Evolutionary conservation across 1,140 invertebrate species (phyloP).

Genomic region (Andricus grossulariae): DNA sequence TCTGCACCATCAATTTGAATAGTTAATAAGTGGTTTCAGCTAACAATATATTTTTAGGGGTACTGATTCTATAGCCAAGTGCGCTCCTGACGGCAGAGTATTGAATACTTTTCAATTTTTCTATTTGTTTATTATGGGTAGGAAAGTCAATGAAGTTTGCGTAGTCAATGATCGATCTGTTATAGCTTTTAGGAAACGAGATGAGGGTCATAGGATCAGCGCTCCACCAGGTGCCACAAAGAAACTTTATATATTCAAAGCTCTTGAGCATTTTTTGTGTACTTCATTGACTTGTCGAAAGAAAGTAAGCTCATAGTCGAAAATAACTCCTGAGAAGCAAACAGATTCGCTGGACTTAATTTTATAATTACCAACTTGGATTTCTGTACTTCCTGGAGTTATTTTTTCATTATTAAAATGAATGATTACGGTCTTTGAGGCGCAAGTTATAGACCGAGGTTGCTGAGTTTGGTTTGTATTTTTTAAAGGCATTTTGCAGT

Average conservation of each 20-base stretch:
- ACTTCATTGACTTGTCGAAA: too few relatives aligned
- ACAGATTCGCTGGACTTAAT: neutral
- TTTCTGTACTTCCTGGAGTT: too few relatives aligned
- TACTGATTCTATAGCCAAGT: constrained; percentile 33
- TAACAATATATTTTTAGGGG: constrained; percentile 29
- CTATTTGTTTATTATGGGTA: neutral
- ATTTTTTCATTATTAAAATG: constrained; percentile 28
- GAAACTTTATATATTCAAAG: constrained; percentile 40
- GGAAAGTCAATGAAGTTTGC: constrained; percentile 34
- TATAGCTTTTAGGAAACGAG: constrained; percentile 33
- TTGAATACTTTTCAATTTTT: constrained; percentile 34
- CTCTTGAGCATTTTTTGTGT: neutral
- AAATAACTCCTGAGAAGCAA: neutral
- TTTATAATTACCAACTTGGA: too few relatives aligned
- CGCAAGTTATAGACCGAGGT: too few relatives aligned
- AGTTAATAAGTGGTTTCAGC: too few relatives aligned
- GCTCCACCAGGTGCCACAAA: constrained; percentile 39
- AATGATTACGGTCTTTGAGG: too few relatives aligned
- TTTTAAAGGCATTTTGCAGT: too few relatives aligned
- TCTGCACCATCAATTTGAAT: too few relatives aligned
- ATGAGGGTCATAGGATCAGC: constrained; percentile 35
- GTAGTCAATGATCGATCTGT: constrained; percentile 39
- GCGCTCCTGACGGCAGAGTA: constrained; percentile 25
- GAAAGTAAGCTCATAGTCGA: too few relatives aligned
- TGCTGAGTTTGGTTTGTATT: too few relatives aligned